phyloP scores from a whole-genome alignment of 2,888 invertebrate genomes.

The Polyommatus iphigenia region DNA sequence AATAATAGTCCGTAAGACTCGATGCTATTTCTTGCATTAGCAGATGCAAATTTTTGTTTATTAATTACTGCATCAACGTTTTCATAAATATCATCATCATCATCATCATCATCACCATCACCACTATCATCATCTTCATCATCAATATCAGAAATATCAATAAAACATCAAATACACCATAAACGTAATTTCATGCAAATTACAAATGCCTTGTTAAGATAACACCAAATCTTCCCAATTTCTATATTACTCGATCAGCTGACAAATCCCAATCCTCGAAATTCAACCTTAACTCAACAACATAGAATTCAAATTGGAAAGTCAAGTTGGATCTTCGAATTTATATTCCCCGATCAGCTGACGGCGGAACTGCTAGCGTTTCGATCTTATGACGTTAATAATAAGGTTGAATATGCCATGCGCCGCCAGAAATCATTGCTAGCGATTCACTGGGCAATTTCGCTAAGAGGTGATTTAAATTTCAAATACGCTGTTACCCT shows the following conservation, averaged over 20 bases:
- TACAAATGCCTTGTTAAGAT: constrained; percentile 39
- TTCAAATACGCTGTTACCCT: constrained; percentile 73
- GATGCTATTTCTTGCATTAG: too few relatives aligned
- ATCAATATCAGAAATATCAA: neutral
- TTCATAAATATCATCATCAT: too few relatives aligned
- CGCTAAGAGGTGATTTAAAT: constrained; percentile 69
- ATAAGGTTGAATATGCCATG: neutral
- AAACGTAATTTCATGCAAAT: constrained; percentile 31
- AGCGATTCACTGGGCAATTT: constrained; percentile 54
- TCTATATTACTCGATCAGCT: constrained; percentile 27
- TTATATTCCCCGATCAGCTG: constrained; percentile 6
- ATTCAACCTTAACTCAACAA: neutral
- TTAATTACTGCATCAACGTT: too few relatives aligned
- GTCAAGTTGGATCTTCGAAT: neutral
- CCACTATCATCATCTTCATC: neutral
- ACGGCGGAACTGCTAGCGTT: neutral
- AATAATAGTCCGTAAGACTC: too few relatives aligned
- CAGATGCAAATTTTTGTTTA: too few relatives aligned
- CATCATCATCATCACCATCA: neutral
- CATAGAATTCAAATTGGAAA: neutral
- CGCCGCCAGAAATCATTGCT: constrained; percentile 50
- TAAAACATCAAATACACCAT: neutral
- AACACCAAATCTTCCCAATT: constrained; percentile 40
- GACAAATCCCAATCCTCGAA: neutral
- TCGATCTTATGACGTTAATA: neutral